Percentiles rank a stretch among this genome's conserved stretches.
phyloP scores from a whole-genome alignment of 2,888 invertebrate genomes.

The Lasioglossum pauxillum region DNA sequence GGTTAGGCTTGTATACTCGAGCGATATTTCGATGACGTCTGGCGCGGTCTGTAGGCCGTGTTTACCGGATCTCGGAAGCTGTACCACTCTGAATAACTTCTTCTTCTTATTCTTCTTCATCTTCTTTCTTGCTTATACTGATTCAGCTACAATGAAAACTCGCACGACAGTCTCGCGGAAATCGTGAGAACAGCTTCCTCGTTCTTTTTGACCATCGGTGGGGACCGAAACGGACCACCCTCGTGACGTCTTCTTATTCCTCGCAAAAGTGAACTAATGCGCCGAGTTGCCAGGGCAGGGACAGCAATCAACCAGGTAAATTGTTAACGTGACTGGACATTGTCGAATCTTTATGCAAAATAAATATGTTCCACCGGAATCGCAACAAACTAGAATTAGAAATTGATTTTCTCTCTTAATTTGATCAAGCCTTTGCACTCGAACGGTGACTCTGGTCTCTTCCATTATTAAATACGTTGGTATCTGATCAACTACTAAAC shows the following conservation, averaged over 20 bases:
- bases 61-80: constrained; percentile 50
- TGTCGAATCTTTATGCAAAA: no score
- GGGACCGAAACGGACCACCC: constrained; percentile 48
- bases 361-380: no score
- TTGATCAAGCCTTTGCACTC: no score
- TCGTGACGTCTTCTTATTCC: constrained; percentile 69
- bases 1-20: constrained; percentile 35
- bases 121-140: neutral
- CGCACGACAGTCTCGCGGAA: constrained; percentile 7
- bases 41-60: constrained; percentile 61
- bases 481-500: no score
- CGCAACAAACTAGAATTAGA: no score
- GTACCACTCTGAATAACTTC: constrained; percentile 10
- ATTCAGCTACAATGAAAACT: neutral
- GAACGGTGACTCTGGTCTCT: no score
- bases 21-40: constrained; percentile 54
- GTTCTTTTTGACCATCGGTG: constrained; percentile 46
- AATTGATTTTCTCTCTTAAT: no score
- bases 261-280: constrained; percentile 65
- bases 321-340: neutral
- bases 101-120: neutral
- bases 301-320: neutral
- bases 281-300: constrained; percentile 44
- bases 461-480: no score
- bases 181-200: constrained; percentile 52